Conservation (phyloP, 2,888 invertebrate species). For the Mythimna lalbum region DNA sequence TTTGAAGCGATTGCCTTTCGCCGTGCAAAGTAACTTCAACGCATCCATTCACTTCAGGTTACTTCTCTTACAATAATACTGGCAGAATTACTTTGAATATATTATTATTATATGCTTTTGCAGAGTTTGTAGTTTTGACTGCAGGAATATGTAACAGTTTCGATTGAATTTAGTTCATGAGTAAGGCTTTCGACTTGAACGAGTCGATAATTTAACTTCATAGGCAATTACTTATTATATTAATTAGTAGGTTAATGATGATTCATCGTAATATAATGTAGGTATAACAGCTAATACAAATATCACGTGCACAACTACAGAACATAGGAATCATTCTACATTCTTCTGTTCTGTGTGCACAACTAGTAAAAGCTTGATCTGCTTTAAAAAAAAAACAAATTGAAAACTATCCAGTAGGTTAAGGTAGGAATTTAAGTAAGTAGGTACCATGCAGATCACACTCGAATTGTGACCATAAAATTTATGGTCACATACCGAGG, state of each 20-base stretch:
- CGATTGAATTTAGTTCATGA: slow-evolving; percentile 23
- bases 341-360: too few relatives aligned
- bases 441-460: too few relatives aligned
- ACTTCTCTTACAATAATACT: slow-evolving; percentile 22
- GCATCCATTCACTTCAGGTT: slow-evolving; percentile 48
- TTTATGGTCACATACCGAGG: too few relatives aligned
- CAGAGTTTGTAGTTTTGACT: too few relatives aligned
- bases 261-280: neutral
- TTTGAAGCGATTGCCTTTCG: slow-evolving; percentile 37
- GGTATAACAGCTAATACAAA: neutral
- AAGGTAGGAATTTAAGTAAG: too few relatives aligned
- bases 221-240: neutral
- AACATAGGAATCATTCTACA: too few relatives aligned
- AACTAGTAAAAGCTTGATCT: too few relatives aligned
- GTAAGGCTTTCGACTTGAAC: neutral
- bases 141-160: neutral
- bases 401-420: too few relatives aligned
- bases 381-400: too few relatives aligned
- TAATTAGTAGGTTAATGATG: too few relatives aligned
- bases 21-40: slow-evolving; percentile 33
- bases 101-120: too few relatives aligned
- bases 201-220: neutral
- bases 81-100: slow-evolving; percentile 3
- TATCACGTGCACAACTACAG: neutral
- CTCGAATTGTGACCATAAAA: too few relatives aligned